Base-by-base conservation (phyloP, 2,888 invertebrate species). In the Sthenelais limicola region DNA sequence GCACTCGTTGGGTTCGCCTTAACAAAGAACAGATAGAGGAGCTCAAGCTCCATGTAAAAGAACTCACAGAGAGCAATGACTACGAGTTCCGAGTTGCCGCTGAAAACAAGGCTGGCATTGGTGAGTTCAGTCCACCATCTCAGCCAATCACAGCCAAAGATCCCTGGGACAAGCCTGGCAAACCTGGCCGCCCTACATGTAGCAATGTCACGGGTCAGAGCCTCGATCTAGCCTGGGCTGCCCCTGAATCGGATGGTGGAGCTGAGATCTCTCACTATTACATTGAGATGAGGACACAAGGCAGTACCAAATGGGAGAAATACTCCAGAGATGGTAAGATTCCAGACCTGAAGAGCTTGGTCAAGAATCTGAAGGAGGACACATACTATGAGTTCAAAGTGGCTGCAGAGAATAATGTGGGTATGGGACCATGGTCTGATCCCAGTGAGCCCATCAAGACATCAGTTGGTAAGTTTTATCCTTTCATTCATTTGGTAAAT, bases 371-470 rank as follows among this genome's bases (percentile, higher is more conserved):
- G 33, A 71, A 69, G 35, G 76, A 75, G 35, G 71, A 77, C 32
- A 71, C 69, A 1, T 28, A 69, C 38, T 95, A 95, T 83, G 93
- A 94, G 84, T 95, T 95, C 91, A 91, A 94, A n/a, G 94, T 95
- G 0, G 90, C 92, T 67, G 95, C 94, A 12, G 91, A 94, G 26
- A 95, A 94, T 89, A 93, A 94, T 80, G 97, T 96, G 0, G 97
- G 97, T 1, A 94, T 93, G 0, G 95, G 97, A 48, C 95, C 95
- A 78, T 77, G 74, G 66, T 79, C 77, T 9, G 77, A 79, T 28
- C 71, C 75, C 28, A 79, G 76, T 70, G 79, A 79, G 7, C 78
- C 81, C 5, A 80, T 79, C 75, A 75, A 62, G 70, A 73, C 70
- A 38, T 66, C 62, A 47, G 51, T 73, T 0, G 74, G 74, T 73